These are phyloP conservation scores for Melieria picta DNA, from an alignment of 2,888 invertebrate genomes.

Conservation along the genomic window DNA sequence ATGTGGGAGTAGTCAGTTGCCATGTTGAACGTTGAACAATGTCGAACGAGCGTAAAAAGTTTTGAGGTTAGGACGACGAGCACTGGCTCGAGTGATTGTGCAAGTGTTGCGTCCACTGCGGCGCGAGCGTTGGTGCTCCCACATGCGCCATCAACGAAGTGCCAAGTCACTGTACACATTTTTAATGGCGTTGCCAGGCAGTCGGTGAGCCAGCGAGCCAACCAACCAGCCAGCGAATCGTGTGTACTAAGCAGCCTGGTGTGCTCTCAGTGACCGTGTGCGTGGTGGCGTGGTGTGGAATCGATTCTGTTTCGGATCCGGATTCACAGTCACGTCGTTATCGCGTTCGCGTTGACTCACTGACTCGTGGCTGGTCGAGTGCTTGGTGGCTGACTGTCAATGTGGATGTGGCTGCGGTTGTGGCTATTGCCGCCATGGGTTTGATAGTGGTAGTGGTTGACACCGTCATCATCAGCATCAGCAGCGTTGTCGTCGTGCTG, in stretches of 20 bases:
- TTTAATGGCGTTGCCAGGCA: constrained; percentile 28
- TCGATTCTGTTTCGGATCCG: constrained; percentile 38
- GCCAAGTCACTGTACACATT: constrained; percentile 53
- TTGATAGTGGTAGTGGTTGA: constrained; percentile 16
- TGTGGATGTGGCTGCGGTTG: constrained; percentile 26
- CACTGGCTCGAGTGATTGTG: constrained; percentile 43
- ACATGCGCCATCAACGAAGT: constrained; percentile 42
- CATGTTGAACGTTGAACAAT: neutral
- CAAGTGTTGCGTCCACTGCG: constrained; percentile 40
- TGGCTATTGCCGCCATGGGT: constrained; percentile 5
- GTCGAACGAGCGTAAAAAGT: neutral
- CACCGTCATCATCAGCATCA: constrained; percentile 26
- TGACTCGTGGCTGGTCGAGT: constrained; percentile 32
- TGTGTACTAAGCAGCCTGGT: constrained; percentile 13
- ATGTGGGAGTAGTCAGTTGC: constrained; percentile 13
- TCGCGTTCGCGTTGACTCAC: constrained; percentile 28
- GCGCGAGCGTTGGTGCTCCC: constrained; percentile 39
- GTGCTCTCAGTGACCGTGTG: constrained; percentile 12
- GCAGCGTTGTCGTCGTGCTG: constrained; percentile 31
- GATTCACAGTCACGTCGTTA: constrained; percentile 30
- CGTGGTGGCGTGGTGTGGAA: constrained; percentile 33
- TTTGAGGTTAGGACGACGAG: constrained; percentile 45
- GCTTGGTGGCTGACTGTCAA: neutral
- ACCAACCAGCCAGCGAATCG: constrained; percentile 22
- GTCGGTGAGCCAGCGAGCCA: constrained; percentile 13